Percentiles rank a stretch among this genome's conserved stretches.
Evolutionary conservation across 2,888 invertebrate species (phyloP).

Genomic region (Cephalotes varians): DNA sequence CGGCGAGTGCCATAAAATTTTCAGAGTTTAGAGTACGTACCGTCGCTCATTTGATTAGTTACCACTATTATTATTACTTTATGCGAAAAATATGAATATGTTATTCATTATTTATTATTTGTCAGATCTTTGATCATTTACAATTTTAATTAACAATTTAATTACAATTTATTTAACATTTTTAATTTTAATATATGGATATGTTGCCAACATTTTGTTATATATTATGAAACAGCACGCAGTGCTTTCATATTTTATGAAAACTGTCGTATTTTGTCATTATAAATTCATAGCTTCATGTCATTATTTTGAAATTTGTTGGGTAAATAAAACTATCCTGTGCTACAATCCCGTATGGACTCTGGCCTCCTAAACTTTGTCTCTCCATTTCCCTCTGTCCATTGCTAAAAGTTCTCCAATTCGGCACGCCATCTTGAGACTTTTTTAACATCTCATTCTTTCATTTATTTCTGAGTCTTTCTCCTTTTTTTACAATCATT

Average conservation of each 20-base stretch:
- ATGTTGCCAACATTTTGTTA: background rate
- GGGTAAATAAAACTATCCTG: background rate
- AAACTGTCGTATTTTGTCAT: slow-evolving; percentile 23
- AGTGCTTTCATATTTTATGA: slow-evolving; percentile 20
- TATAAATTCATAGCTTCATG: background rate
- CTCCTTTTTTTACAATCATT: too few relatives aligned
- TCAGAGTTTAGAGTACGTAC: background rate
- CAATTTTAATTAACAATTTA: too few relatives aligned
- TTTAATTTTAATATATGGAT: too few relatives aligned
- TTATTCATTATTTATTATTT: slow-evolving; percentile 20
- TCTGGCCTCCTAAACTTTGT: too few relatives aligned
- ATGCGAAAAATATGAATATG: background rate
- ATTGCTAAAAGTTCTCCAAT: too few relatives aligned
- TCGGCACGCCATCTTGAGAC: too few relatives aligned
- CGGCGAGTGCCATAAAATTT: background rate
- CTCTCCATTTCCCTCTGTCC: too few relatives aligned
- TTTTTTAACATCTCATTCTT: too few relatives aligned
- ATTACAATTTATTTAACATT: too few relatives aligned
- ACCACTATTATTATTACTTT: slow-evolving; percentile 7
- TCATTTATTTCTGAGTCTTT: too few relatives aligned
- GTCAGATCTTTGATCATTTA: slow-evolving; percentile 8
- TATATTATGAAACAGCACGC: background rate
- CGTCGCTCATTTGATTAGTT: slow-evolving; percentile 7
- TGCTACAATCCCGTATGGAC: too few relatives aligned
- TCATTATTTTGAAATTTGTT: slow-evolving; percentile 5